Evolutionary conservation across 2,797 vertebrate genomes (phyloP).

Genomic region (Xerus rutilus): DNA sequence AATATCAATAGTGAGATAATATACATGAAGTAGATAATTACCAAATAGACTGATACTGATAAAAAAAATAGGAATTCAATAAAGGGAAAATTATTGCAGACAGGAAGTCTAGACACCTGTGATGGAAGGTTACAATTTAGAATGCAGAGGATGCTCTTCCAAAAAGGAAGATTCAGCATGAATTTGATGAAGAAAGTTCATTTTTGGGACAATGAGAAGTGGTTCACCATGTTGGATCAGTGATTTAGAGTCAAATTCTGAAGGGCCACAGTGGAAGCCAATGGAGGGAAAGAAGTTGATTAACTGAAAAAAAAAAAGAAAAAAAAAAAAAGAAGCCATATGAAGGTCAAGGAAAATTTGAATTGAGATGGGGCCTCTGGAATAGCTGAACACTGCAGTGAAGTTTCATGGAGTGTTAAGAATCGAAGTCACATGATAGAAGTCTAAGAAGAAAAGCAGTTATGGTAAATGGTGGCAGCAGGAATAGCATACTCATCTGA

Average conservation of each 20-base stretch:
- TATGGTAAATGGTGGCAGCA: slow-evolving; percentile 75
- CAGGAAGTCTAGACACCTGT: slow-evolving; percentile 9
- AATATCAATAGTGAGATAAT: neutral
- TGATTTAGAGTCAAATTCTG: slow-evolving; percentile 73
- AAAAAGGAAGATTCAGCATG: slow-evolving; percentile 29
- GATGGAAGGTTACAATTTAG: neutral
- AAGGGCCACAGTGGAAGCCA: neutral
- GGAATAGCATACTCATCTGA: slow-evolving; percentile 79
- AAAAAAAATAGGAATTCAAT: neutral
- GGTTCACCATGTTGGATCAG: neutral
- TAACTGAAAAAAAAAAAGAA: slow-evolving; percentile 14
- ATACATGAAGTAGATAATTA: neutral
- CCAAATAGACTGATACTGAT: neutral
- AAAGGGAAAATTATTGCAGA: neutral
- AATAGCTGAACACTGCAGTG: slow-evolving; percentile 68
- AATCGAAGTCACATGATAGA: slow-evolving; percentile 66
- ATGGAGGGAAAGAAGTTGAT: slow-evolving; percentile 72
- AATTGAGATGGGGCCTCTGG: slow-evolving; percentile 65
- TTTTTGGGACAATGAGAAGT: neutral
- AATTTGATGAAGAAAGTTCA: slow-evolving; percentile 35
- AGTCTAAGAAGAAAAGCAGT: slow-evolving; percentile 78
- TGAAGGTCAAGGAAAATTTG: slow-evolving; percentile 71
- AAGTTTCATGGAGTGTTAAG: slow-evolving; percentile 74
- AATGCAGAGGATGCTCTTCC: neutral
- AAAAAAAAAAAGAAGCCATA: slow-evolving; percentile 9